phyloP scores from a whole-genome alignment of 2,113 vertebrate species.

The Rhabdomys dilectus region DNA sequence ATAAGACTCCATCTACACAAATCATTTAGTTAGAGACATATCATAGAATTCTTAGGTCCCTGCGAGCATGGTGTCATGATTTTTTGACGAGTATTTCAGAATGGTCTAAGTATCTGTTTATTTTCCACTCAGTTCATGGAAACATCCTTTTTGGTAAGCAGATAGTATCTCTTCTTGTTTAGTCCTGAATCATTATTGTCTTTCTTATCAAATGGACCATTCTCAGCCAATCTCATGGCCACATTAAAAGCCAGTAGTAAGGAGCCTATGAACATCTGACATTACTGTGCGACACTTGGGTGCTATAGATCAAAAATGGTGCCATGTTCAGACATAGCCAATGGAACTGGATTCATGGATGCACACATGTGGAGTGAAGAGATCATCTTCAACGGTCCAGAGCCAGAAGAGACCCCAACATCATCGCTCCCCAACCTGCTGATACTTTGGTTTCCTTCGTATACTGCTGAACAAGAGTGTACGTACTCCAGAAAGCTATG shows the following conservation, averaged over 20 bases:
- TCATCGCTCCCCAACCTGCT: not conserved
- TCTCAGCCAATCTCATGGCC: not conserved
- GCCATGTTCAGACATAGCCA: not conserved
- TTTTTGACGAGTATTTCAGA: not conserved
- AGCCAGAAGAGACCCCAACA: not conserved
- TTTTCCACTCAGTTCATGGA: not conserved
- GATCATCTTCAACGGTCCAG: not conserved
- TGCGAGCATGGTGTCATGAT: not conserved
- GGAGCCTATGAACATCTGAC: not conserved
- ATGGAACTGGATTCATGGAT: not conserved
- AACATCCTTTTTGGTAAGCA: constrained; percentile 8
- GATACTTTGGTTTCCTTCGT: not conserved
- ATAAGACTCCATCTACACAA: not conserved
- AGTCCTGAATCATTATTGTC: not conserved
- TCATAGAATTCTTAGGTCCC: not conserved
- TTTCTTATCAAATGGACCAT: constrained; percentile 2
- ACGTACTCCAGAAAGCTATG: not conserved
- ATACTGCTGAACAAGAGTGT: not conserved
- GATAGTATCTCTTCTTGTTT: not conserved
- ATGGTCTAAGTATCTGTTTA: not conserved
- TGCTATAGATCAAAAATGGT: not conserved
- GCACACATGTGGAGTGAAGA: not conserved
- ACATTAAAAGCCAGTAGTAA: not conserved
- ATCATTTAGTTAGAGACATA: not conserved
- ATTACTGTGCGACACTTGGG: not conserved